Evolutionary conservation across 1,140 invertebrate genomes (phyloP), one percentile per base, ranked within the genome.

Genomic region (Oryctes rhinoceros): DNA sequence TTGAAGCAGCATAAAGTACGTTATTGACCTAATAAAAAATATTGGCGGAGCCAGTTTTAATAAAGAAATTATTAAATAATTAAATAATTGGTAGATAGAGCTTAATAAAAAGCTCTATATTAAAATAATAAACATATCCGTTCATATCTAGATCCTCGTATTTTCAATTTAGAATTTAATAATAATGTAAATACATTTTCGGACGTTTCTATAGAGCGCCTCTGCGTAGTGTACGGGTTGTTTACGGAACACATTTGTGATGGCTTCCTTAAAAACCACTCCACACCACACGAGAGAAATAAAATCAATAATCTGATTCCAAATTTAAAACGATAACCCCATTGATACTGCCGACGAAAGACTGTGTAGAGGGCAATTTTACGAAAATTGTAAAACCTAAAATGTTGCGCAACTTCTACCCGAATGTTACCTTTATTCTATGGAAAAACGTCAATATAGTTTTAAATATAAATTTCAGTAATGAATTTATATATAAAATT

Each of bases 281-380:
- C 65, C 20, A 71, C 65, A 13, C 65, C 9, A 71, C 65, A 71
- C 20, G 20, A 37, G 20, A 37, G 65, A 71, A 71, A 71, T 71
- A 71, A 71, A 71, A 71, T 71, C 65, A 71, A 71, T 71, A 71
- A 71, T 71, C 24, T 71, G 65, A 71, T 71, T 15, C 65, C 65
- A 71, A 71, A 71, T 71, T 71, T 71, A 71, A 71, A 71, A 71
- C 65, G 65, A 71, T 71, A 71, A 71, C 65, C 65, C 65, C 65
- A 71, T 71, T 71, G 65, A 71, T 71, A 71, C 65, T 71, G 65
- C 24, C 35, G 65, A 71, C 24, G 65, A 71, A 71, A 71, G 65
- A 35, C 65, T 30, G 35, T 30, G 18, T 71, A 24, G 24, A 71
- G 35, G 35, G 65, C 65, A 24, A 37, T 59, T 71, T 71, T 71